Percentiles rank a stretch among this genome's conserved stretches.
phyloP scores from a whole-genome alignment of 2,797 vertebrate species.

The Micrastur ruficollis region DNA sequence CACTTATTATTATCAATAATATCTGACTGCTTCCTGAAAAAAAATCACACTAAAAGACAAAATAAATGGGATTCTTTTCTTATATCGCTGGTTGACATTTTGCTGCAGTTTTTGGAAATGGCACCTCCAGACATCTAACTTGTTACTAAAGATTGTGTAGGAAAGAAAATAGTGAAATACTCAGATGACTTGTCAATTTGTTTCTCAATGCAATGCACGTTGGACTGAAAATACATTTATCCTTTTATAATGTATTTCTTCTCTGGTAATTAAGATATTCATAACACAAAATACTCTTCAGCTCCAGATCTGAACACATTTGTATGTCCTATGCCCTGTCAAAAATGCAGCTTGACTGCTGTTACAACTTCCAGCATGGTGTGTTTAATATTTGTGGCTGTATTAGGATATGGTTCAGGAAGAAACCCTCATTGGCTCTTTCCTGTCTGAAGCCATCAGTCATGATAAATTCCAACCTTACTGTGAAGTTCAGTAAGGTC shows the following conservation, averaged over 20 bases:
- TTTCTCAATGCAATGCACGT: constrained; percentile 69
- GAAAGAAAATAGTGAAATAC: constrained; percentile 56
- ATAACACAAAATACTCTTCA: constrained; percentile 49
- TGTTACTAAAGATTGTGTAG: constrained; percentile 62
- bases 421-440: constrained; percentile 40
- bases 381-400: constrained; percentile 68
- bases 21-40: constrained; percentile 73
- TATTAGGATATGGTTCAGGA: constrained; percentile 61
- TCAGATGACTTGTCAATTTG: constrained; percentile 51
- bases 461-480: constrained; percentile 67
- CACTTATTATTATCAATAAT: constrained; percentile 92
- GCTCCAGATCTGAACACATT: constrained; percentile 63
- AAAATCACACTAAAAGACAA: constrained; percentile 49
- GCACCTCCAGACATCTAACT: constrained; percentile 60
- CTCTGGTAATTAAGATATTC: constrained; percentile 64
- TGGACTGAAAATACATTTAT: constrained; percentile 66
- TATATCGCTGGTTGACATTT: constrained; percentile 63
- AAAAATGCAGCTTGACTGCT: constrained; percentile 58
- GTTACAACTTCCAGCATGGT: constrained; percentile 66
- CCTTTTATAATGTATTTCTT: constrained; percentile 65
- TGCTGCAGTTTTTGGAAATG: constrained; percentile 68
- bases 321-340: constrained; percentile 60
- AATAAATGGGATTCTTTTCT: constrained; percentile 59
- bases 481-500: constrained; percentile 64
- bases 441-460: constrained; percentile 67